Evolutionary conservation across 2,797 vertebrate species (phyloP).

Genomic region (Nannoperca australis): DNA sequence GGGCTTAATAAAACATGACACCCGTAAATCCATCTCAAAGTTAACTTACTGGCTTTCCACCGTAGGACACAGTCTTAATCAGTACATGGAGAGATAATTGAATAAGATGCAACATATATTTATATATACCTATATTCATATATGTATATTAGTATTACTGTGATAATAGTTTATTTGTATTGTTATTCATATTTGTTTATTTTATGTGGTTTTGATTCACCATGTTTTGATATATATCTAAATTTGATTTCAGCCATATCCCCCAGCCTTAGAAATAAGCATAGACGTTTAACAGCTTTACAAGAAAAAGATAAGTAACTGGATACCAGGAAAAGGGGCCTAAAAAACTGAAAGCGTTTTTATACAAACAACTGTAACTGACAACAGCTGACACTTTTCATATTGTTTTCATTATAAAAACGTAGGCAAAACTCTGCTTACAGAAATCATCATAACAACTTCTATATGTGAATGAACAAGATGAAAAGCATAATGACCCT

Average conservation of each 20-base stretch:
- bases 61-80: neutral
- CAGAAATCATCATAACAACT: conserved; percentile 9
- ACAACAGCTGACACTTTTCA: neutral
- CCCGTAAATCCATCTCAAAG: neutral
- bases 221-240: neutral
- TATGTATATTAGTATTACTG: neutral
- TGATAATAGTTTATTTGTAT: neutral
- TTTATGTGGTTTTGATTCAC: neutral
- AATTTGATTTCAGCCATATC: neutral
- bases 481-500: conserved; percentile 19
- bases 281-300: neutral
- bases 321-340: neutral
- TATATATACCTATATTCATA: neutral
- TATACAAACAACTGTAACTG: neutral
- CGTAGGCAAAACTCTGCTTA: neutral
- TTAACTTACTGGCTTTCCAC: neutral
- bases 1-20: neutral
- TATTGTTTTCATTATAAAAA: conserved; percentile 5
- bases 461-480: conserved; percentile 14
- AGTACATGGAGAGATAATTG: neutral
- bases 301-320: neutral
- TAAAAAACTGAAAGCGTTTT: neutral
- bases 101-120: neutral
- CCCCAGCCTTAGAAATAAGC: neutral
- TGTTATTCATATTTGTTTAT: too few relatives aligned